Percentiles rank a stretch among this genome's conserved stretches.
phyloP scores from a whole-genome alignment of 2,797 vertebrate genomes.

The Rhynchotus rufescens region DNA sequence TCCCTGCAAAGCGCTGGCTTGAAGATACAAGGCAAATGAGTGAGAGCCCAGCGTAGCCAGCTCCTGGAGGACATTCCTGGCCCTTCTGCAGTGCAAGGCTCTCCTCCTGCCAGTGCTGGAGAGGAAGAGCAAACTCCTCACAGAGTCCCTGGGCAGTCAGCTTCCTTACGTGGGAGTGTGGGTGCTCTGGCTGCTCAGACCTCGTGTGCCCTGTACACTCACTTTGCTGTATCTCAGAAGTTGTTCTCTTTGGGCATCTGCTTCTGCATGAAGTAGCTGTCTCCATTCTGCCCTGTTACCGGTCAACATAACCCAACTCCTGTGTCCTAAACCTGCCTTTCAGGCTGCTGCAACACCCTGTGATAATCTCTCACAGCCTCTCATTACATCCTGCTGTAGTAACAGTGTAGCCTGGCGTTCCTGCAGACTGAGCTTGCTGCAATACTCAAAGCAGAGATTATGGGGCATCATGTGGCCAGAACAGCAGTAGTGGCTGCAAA shows the following conservation, averaged over 20 bases:
- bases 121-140: background rate
- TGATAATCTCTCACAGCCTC: background rate
- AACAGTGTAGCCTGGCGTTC: background rate
- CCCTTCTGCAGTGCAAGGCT: fast-evolving
- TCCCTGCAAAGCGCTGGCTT: background rate
- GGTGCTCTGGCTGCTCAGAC: background rate
- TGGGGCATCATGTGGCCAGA: background rate
- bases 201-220: background rate
- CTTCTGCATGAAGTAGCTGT: background rate
- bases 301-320: background rate
- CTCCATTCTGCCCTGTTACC: background rate
- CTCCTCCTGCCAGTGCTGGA: background rate
- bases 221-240: background rate
- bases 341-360: background rate
- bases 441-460: background rate
- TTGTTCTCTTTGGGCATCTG: background rate
- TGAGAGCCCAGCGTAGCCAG: background rate
- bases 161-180: background rate
- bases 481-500: background rate
- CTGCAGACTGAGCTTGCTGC: background rate
- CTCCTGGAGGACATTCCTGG: background rate
- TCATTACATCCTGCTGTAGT: background rate
- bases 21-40: background rate
- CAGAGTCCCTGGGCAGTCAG: background rate
- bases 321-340: background rate